A percentile compares a stretch with the other conserved stretches of the same genome.
phyloP scores from a whole-genome alignment of 2,113 vertebrate species.

The Boulengeromyrus knoepffleri region DNA sequence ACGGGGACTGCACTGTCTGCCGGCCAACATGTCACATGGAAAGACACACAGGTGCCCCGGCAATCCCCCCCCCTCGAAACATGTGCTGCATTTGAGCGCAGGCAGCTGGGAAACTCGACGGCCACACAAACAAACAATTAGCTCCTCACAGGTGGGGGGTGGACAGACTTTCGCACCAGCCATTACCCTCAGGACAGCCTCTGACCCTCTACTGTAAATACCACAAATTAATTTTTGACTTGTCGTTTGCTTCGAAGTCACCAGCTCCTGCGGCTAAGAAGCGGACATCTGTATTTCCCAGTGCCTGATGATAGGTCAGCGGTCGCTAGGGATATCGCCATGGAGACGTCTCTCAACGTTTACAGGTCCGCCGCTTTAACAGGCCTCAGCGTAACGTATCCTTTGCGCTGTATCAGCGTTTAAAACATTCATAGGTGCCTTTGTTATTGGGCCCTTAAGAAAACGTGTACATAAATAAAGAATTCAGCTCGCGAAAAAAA shows the following conservation, averaged over 20 bases:
- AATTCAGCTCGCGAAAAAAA: neutral
- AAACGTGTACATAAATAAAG: neutral
- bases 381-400: neutral
- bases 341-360: neutral
- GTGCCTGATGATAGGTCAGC: neutral
- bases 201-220: neutral
- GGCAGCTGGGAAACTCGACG: neutral
- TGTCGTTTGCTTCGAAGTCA: neutral
- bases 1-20: neutral
- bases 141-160: neutral
- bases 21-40: neutral
- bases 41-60: neutral
- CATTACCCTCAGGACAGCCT: neutral
- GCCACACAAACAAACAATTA: neutral
- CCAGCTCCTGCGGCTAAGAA: neutral
- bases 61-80: neutral
- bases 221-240: neutral
- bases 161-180: neutral
- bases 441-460: neutral
- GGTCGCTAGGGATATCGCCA: neutral
- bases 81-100: neutral
- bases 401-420: neutral
- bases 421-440: neutral
- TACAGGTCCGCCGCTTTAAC: neutral
- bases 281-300: neutral